Evolutionary conservation across 2,888 invertebrate genomes (phyloP), one percentile per base, ranked within the genome.

Genomic region (Heliconius cydno): DNA sequence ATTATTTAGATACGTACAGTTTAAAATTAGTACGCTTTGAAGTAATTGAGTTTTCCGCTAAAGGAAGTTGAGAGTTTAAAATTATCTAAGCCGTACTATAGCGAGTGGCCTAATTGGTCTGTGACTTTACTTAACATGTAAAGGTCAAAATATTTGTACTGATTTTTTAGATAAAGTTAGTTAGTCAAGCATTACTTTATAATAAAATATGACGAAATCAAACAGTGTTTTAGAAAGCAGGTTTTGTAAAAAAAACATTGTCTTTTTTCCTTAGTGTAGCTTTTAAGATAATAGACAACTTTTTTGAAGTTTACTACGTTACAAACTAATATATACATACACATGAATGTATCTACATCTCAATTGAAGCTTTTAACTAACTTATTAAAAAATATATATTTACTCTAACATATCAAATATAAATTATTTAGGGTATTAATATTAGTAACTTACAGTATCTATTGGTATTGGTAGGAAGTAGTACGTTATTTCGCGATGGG

Each of bases 401-500:
- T 68, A 68, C 25, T 68, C 10, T 41, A 41, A 41, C 25, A 7
- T 41, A 41, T 41, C n/a, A 68, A 38, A 68, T 34, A 68, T 12
- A 68, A 68, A 25, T 12, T n/a, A 28, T 22, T 28, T 52, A 52
- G 68, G 74, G 28, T 67, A 60, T 74, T 60, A 76, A 73, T 57
- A 38, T 73, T 57, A 57, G 57, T 68, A 76, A 91, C 90, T 90
- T 84, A 91, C 90, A 86, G 83, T 76, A 82, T 81, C 72, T 79
- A 72, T 79, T 82, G 76, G 82, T 79, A 72, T 79, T 82, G 76
- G 82, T 82, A 76, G 78, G 81, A 84, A 82, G 78, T 76, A 65
- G 80, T 68, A 79, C 82, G 81, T 87, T 88, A 90, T 90, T 90
- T 91, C 91, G 90, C 90, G 84, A 90, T 84, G 86, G 85, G 86